Conservation (phyloP, 2,113 vertebrate species). For the Pseudorectes ferrugineus region DNA sequence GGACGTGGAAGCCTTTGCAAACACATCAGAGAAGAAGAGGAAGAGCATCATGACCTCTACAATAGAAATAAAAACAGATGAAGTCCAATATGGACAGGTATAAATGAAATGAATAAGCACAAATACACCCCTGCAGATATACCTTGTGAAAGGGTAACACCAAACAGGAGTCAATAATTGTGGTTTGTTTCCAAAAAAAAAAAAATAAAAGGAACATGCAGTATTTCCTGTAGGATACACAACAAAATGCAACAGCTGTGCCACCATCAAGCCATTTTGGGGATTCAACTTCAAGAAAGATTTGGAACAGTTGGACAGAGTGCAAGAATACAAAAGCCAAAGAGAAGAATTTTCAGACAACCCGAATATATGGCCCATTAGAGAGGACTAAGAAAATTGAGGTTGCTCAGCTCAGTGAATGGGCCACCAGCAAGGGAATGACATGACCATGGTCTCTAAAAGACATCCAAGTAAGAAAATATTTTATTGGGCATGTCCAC, state of each 20-base stretch:
- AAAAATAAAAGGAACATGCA: not conserved
- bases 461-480: not conserved
- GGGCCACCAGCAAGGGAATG: not conserved
- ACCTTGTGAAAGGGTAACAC: not conserved
- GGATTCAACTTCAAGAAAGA: not conserved
- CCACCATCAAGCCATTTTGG: not conserved
- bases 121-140: not conserved
- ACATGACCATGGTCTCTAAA: not conserved
- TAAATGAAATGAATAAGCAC: not conserved
- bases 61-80: not conserved
- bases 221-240: not conserved
- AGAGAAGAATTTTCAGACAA: not conserved
- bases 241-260: not conserved
- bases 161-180: not conserved
- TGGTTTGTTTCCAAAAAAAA: not conserved
- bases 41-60: not conserved
- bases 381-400: not conserved
- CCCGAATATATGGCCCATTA: not conserved
- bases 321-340: not conserved
- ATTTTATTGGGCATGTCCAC: not conserved
- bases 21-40: not conserved
- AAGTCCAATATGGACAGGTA: not conserved
- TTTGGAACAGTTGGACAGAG: not conserved
- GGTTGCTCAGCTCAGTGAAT: not conserved
- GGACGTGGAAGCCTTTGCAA: not conserved